A percentile compares a stretch with the other conserved stretches of the same genome.
phyloP scores from a whole-genome alignment of 1,140 invertebrate species.

The Drosophila saltans region DNA sequence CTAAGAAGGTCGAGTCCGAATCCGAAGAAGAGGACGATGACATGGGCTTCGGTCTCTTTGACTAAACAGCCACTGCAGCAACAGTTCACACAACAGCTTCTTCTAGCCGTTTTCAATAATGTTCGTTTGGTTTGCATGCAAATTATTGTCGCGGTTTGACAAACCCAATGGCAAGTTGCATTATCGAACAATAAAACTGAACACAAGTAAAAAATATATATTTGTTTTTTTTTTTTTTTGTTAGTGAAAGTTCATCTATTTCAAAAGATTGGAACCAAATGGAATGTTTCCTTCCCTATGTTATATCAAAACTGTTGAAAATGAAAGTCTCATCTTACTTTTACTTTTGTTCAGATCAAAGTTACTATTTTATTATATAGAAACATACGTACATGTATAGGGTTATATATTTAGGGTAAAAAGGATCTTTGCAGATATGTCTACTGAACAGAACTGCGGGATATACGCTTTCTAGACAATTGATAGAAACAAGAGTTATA shows the following conservation, averaged over 20 bases:
- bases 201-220: background rate
- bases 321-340: too few relatives aligned
- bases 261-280: too few relatives aligned
- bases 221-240: background rate
- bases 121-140: conserved; percentile 46
- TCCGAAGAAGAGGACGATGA: conserved; percentile 96
- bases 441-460: too few relatives aligned
- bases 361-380: too few relatives aligned
- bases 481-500: too few relatives aligned
- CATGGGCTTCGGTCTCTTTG: conserved; percentile 98
- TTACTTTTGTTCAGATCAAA: background rate
- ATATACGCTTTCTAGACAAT: too few relatives aligned
- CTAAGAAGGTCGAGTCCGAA: conserved; percentile 91
- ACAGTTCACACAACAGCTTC: conserved; percentile 1
- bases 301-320: too few relatives aligned
- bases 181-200: conserved; percentile 6
- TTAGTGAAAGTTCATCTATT: too few relatives aligned
- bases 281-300: too few relatives aligned
- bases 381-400: too few relatives aligned
- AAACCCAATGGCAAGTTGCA: conserved; percentile 80
- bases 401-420: too few relatives aligned
- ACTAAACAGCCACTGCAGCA: conserved; percentile 86
- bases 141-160: conserved; percentile 83
- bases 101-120: conserved; percentile 35
- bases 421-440: too few relatives aligned